These are phyloP conservation scores for Leptinotarsa rubiginosa DNA, from an alignment of 2,888 invertebrate genomes.

Conservation along the genomic window DNA sequence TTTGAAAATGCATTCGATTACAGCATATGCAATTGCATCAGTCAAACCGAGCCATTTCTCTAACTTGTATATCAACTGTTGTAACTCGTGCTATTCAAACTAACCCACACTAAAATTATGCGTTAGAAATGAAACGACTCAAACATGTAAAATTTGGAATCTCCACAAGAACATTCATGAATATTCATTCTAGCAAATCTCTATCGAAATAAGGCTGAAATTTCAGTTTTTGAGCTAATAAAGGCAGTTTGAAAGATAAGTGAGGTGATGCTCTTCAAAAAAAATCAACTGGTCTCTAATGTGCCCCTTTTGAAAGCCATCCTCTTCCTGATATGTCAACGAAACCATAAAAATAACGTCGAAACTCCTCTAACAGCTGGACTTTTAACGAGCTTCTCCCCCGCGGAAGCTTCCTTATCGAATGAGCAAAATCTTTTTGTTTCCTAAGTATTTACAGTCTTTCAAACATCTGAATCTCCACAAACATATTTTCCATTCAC, in stretches of 20 bases:
- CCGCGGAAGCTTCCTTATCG: background rate
- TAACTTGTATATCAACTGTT: too few relatives aligned
- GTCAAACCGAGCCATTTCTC: too few relatives aligned
- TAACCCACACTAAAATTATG: too few relatives aligned
- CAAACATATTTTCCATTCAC: conserved; percentile 10
- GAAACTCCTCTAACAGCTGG: too few relatives aligned
- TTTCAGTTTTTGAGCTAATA: background rate
- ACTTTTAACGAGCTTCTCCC: background rate
- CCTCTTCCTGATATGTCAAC: background rate
- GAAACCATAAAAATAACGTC: background rate
- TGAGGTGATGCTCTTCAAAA: background rate
- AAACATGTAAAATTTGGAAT: background rate
- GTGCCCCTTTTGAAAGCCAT: background rate
- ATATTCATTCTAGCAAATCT: background rate
- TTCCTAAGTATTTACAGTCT: conserved; percentile 9
- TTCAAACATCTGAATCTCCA: conserved; percentile 5
- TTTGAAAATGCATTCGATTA: too few relatives aligned
- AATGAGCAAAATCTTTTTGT: conserved; percentile 13
- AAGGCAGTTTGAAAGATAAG: background rate
- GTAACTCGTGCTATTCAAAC: too few relatives aligned
- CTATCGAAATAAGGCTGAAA: background rate
- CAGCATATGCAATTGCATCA: too few relatives aligned
- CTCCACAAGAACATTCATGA: background rate
- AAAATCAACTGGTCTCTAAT: background rate
- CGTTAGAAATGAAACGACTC: background rate